These are phyloP conservation scores for Muscidifurax raptorellus DNA, from an alignment of 1,140 invertebrate species.

Conservation along the genomic window DNA sequence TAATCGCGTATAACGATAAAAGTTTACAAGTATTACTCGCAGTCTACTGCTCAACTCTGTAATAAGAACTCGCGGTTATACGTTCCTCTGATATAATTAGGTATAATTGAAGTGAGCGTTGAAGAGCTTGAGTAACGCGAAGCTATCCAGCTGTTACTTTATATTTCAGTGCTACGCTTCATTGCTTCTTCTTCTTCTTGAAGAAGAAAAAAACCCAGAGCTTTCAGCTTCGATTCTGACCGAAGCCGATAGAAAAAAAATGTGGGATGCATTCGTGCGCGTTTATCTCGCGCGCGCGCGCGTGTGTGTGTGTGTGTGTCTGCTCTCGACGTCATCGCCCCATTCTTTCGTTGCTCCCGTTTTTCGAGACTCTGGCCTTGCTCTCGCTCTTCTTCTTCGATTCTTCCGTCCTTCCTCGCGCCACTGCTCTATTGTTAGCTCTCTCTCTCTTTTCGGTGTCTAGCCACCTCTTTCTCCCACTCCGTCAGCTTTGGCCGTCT, in stretches of 20 bases:
- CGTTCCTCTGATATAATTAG: not conserved
- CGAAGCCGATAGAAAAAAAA: not conserved
- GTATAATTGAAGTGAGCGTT: not conserved
- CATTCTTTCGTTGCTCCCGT: not conserved
- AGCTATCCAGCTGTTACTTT: not conserved
- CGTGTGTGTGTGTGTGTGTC: not conserved
- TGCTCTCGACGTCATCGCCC: not conserved
- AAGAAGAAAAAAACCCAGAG: no score
- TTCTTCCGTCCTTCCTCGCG: slow-evolving; percentile 28
- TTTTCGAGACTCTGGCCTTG: slow-evolving; percentile 37
- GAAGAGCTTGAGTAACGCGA: not conserved
- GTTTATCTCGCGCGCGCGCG: not conserved
- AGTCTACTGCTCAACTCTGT: not conserved
- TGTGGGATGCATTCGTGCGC: not conserved
- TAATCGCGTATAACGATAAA: not conserved
- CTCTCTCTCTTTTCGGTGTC: not conserved
- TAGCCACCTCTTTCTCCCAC: not conserved
- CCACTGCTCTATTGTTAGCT: slow-evolving; percentile 36
- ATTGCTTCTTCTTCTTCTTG: no score
- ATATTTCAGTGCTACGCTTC: no score
- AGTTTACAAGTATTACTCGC: not conserved
- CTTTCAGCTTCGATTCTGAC: no score
- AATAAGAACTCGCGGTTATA: not conserved
- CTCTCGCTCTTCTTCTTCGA: not conserved
- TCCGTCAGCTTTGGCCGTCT: not conserved